Conservation (phyloP, 2,113 vertebrate species). For the Chaetops frenatus region DNA sequence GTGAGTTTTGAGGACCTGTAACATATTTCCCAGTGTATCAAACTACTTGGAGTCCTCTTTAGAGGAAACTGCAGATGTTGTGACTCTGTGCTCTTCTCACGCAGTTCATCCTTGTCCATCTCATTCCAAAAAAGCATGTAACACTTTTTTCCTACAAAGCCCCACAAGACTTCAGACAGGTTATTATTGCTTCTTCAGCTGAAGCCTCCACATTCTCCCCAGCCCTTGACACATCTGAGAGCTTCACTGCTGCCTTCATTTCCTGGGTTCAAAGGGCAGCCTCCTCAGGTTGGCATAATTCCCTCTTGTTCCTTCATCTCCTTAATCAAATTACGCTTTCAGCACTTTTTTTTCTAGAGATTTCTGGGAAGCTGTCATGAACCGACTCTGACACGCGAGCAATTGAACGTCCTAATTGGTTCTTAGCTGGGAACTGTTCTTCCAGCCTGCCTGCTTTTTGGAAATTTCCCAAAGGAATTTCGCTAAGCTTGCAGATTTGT, state of each 20-base stretch:
- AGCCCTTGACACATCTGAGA: neutral
- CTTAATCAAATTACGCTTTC: neutral
- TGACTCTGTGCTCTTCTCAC: rapidly evolving
- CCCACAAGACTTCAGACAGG: neutral
- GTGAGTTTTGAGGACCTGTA: neutral
- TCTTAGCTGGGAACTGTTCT: neutral
- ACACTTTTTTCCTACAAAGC: neutral
- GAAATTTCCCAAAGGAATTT: neutral
- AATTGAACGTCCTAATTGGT: neutral
- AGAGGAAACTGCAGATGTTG: neutral
- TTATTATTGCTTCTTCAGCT: neutral
- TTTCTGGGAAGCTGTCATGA: neutral
- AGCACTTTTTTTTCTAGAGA: neutral
- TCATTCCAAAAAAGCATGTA: neutral
- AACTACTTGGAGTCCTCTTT: neutral
- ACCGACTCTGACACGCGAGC: rapidly evolving
- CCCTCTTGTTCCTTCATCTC: neutral
- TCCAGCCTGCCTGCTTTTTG: neutral
- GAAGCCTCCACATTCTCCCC: neutral
- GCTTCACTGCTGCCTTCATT: neutral
- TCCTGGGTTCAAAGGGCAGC: neutral
- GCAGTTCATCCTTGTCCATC: neutral
- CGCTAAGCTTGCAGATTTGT: neutral
- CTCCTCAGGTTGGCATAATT: neutral
- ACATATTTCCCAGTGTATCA: neutral